phyloP scores from a whole-genome alignment of 2,113 vertebrate species.

The Nycticryphes semicollaris region DNA sequence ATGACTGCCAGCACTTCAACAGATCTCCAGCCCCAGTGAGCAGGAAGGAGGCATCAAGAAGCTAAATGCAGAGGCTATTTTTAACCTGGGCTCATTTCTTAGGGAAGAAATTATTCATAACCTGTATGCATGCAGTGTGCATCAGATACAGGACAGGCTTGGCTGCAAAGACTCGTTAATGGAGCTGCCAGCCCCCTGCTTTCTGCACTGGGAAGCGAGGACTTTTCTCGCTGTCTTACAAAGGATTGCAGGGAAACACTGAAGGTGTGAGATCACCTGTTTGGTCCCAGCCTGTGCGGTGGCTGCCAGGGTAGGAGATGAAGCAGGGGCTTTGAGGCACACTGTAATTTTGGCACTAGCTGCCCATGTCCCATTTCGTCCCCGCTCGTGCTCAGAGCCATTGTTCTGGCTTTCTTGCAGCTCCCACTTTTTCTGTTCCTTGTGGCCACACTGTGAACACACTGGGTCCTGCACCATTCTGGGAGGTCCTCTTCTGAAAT shows the following conservation, averaged over 20 bases:
- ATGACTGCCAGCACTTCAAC: background rate
- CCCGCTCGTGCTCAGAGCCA: fast-evolving
- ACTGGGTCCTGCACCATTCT: fast-evolving
- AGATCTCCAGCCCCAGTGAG: background rate
- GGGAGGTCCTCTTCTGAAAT: background rate
- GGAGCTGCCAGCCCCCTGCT: background rate
- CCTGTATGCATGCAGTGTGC: background rate
- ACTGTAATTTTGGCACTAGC: background rate
- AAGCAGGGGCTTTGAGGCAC: background rate
- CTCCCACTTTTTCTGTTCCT: background rate
- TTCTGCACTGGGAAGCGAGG: background rate
- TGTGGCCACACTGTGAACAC: background rate
- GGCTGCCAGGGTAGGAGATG: background rate
- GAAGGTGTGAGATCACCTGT: background rate
- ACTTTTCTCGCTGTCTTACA: background rate
- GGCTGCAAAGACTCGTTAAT: background rate
- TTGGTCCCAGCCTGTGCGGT: background rate
- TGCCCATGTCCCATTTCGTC: background rate
- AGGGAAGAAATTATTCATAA: conserved; percentile 30
- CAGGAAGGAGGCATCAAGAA: conserved; percentile 16
- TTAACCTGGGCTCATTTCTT: conserved; percentile 33
- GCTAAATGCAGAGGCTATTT: conserved; percentile 35
- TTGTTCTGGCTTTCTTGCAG: background rate
- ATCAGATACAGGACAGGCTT: background rate
- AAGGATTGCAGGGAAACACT: background rate